Percentiles rank a stretch among this genome's conserved stretches.
Conservation (phyloP, 2,888 invertebrate species). For the Sphaeridia pumilis region DNA sequence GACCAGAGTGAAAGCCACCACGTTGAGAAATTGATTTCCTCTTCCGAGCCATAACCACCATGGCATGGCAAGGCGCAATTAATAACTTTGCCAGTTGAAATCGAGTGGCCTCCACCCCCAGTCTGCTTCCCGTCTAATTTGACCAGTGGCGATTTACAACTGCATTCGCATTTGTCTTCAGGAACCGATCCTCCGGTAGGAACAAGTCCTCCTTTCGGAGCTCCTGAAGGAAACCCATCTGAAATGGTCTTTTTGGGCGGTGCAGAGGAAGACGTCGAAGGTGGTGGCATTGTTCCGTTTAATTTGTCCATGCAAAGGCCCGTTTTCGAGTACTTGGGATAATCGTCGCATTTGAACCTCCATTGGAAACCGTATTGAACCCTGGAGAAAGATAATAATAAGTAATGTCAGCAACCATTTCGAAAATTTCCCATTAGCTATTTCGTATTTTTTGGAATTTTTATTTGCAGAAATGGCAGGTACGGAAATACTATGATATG, state of each 20-base stretch:
- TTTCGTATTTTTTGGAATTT: no score
- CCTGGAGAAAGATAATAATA: no score
- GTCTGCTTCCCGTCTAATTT: slow-evolving; percentile 38
- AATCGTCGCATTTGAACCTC: slow-evolving; percentile 88
- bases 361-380: slow-evolving; percentile 61
- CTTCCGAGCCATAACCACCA: slow-evolving; percentile 79
- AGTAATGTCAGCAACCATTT: no score
- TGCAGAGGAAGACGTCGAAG: neutral
- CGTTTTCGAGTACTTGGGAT: slow-evolving; percentile 47
- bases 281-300: slow-evolving; percentile 43
- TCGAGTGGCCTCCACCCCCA: slow-evolving; percentile 15
- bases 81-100: slow-evolving; percentile 48
- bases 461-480: no score
- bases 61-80: slow-evolving; percentile 83
- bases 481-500: no score
- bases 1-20: slow-evolving; percentile 97
- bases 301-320: slow-evolving; percentile 85
- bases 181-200: slow-evolving; percentile 50
- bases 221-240: no score
- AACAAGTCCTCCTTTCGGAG: no score
- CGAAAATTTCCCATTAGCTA: no score
- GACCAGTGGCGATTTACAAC: slow-evolving; percentile 49
- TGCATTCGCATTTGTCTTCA: slow-evolving; percentile 49
- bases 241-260: slow-evolving; percentile 3
- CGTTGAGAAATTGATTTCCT: slow-evolving; percentile 82